A percentile compares a stretch with the other conserved stretches of the same genome.
phyloP scores from a whole-genome alignment of 2,888 invertebrate genomes.

The Nemoura dubitans region DNA sequence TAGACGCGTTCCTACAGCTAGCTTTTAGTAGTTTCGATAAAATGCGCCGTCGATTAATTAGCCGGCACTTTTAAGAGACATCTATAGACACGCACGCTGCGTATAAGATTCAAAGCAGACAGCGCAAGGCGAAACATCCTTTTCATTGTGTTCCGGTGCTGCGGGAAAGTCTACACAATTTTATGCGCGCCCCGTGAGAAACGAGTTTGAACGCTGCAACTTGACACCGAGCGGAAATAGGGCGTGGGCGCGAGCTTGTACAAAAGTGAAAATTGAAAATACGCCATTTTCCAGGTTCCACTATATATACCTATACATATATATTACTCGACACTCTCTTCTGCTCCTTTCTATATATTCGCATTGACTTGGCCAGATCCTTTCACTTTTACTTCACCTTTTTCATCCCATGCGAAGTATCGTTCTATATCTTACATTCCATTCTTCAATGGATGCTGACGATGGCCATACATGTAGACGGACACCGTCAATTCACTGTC shows the following conservation, averaged over 20 bases:
- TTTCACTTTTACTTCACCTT: neutral
- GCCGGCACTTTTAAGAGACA: neutral
- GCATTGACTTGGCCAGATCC: neutral
- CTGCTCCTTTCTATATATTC: neutral
- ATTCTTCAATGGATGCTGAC: neutral
- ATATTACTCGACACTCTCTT: too few species aligned
- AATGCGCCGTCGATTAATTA: neutral
- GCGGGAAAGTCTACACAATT: neutral
- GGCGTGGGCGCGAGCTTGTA: neutral
- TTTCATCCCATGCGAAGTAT: neutral
- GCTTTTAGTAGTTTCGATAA: neutral
- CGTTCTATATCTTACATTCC: neutral
- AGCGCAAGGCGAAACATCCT: neutral
- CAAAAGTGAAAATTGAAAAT: constrained; percentile 5
- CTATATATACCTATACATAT: too few species aligned
- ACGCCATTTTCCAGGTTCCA: neutral
- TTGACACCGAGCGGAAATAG: neutral
- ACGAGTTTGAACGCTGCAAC: neutral
- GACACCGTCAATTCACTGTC: neutral
- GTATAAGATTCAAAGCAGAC: neutral
- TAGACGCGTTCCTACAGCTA: neutral
- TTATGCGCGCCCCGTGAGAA: neutral
- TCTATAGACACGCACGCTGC: neutral
- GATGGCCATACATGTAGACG: neutral
- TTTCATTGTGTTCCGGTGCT: neutral